Conservation (phyloP, 2,888 invertebrate species). For the Cryptosula pallasiana region DNA sequence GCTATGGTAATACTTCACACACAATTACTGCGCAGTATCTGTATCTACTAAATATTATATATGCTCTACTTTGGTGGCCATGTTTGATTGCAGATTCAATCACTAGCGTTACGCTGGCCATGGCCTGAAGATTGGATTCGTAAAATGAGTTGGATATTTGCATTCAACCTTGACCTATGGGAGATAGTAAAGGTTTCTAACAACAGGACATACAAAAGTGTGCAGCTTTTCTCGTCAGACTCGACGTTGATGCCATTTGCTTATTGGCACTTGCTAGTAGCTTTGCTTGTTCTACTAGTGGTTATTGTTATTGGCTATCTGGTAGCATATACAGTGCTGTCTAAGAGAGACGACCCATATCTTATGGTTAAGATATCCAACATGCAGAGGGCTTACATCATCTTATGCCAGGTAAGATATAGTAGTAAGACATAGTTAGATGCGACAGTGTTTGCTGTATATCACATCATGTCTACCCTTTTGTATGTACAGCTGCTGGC, state of each 20-base stretch:
- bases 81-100: slow-evolving; percentile 33
- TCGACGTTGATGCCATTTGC: slow-evolving; percentile 30
- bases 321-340: slow-evolving; percentile 33
- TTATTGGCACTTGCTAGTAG: slow-evolving; percentile 36
- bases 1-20: no score
- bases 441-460: not conserved
- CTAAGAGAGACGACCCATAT: slow-evolving; percentile 32
- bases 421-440: no score
- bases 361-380: slow-evolving; percentile 38
- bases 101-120: slow-evolving; percentile 44
- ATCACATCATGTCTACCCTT: not conserved
- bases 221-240: slow-evolving; percentile 32
- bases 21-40: no score
- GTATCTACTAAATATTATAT: no score
- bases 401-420: slow-evolving; percentile 32
- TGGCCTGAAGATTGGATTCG: slow-evolving; percentile 39
- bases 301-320: slow-evolving; percentile 31
- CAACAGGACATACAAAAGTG: slow-evolving; percentile 34
- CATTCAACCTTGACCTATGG: slow-evolving; percentile 44
- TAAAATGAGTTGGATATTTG: slow-evolving; percentile 35
- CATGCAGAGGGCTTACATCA: slow-evolving; percentile 35
- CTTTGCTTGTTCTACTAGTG: slow-evolving; percentile 34
- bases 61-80: no score
- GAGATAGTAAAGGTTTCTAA: slow-evolving; percentile 39
- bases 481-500: slow-evolving; percentile 30